A percentile compares a stretch with the other conserved stretches of the same genome.
Conservation (phyloP, 2,888 invertebrate species). For the Drosophila quinaria region DNA sequence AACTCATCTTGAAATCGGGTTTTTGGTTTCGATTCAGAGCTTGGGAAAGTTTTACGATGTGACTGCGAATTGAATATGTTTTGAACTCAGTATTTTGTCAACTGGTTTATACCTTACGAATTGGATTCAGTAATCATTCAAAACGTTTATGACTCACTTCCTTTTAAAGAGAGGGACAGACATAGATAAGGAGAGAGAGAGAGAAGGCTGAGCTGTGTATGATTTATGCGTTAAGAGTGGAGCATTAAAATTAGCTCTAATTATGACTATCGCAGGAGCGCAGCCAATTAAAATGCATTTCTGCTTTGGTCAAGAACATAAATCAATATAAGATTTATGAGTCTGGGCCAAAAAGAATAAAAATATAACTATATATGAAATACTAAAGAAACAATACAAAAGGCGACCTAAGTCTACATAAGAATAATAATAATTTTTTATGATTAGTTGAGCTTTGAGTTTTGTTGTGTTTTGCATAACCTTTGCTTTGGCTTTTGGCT, state of each 20-base stretch:
- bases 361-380: constrained; percentile 5
- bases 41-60: constrained; percentile 40
- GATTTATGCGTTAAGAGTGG: constrained; percentile 67
- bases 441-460: constrained; percentile 69
- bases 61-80: constrained; percentile 27
- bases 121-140: constrained; percentile 7
- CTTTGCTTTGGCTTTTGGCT: constrained; percentile 41
- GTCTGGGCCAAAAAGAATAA: constrained; percentile 58
- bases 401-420: constrained; percentile 56
- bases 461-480: constrained; percentile 73
- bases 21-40: background rate
- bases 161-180: constrained; percentile 3
- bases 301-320: constrained; percentile 59
- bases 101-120: constrained; percentile 23
- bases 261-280: constrained; percentile 71
- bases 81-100: constrained; percentile 44
- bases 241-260: constrained; percentile 80
- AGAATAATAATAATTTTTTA: constrained; percentile 72
- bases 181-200: background rate
- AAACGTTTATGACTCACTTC: constrained; percentile 61
- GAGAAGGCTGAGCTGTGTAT: constrained; percentile 24
- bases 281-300: constrained; percentile 81
- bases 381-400: constrained; percentile 33
- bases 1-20: constrained; percentile 27
- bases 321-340: constrained; percentile 79